A percentile compares a stretch with the other conserved stretches of the same genome.
Conservation (phyloP, 2,888 invertebrate species). For the Cryptocheilus praepositus region DNA sequence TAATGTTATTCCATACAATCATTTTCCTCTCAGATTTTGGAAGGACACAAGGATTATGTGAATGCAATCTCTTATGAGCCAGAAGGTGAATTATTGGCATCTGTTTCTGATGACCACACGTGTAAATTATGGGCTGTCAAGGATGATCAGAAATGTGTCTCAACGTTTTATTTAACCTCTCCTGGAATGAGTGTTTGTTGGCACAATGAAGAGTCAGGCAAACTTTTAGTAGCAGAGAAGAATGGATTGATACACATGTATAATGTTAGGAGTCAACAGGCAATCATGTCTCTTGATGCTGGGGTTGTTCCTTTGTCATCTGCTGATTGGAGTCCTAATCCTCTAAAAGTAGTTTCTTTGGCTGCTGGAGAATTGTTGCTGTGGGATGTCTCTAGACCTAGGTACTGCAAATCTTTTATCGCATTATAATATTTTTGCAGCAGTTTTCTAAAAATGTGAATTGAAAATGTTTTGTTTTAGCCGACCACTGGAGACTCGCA, state of each 20-base stretch:
- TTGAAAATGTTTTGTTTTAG: conserved; percentile 68
- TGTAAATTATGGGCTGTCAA: conserved; percentile 82
- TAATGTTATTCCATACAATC: conserved; percentile 13
- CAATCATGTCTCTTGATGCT: conserved; percentile 81
- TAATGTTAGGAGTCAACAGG: conserved; percentile 81
- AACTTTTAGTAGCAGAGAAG: conserved; percentile 85
- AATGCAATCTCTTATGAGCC: conserved; percentile 84
- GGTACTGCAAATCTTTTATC: conserved; percentile 71
- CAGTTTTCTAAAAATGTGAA: background rate
- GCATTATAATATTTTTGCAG: background rate
- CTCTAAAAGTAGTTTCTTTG: conserved; percentile 79
- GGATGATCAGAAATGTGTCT: conserved; percentile 76
- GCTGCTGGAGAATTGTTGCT: conserved; percentile 81
- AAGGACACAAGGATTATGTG: conserved; percentile 82
- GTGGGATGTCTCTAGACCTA: conserved; percentile 82
- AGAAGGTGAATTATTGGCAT: conserved; percentile 82
- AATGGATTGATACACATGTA: conserved; percentile 85
- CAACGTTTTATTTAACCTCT: conserved; percentile 80
- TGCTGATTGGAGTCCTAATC: conserved; percentile 84
- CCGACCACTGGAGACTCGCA: conserved; percentile 78
- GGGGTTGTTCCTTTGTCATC: conserved; percentile 79
- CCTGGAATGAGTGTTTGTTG: conserved; percentile 82
- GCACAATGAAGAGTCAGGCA: conserved; percentile 83
- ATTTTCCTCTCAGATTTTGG: conserved; percentile 74
- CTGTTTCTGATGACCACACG: conserved; percentile 86